A percentile compares a stretch with the other conserved stretches of the same genome.
Evolutionary conservation across 2,113 vertebrate genomes (phyloP).

Genomic region (Ammospiza nelsoni): DNA sequence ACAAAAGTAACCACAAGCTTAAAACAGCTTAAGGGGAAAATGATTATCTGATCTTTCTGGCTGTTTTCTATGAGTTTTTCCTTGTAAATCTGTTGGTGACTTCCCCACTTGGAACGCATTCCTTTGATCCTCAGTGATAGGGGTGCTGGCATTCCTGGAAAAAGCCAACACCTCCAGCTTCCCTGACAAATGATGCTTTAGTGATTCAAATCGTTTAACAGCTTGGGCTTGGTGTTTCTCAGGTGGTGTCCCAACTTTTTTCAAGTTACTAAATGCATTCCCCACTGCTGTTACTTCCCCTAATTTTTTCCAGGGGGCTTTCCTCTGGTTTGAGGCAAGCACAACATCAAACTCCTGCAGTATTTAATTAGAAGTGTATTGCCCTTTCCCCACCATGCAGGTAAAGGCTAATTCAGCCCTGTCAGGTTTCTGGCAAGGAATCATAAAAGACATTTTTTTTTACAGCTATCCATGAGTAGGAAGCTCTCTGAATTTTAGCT

Average conservation of each 20-base stretch:
- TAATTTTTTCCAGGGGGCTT: accelerated
- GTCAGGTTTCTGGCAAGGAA: neutral
- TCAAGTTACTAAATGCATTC: too few species aligned
- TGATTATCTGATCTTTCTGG: neutral
- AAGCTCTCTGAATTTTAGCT: neutral
- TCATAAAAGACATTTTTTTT: neutral
- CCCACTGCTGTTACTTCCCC: accelerated
- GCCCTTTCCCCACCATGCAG: neutral
- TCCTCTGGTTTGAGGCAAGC: neutral
- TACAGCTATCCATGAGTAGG: neutral
- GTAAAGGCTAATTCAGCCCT: neutral
- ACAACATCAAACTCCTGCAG: neutral
- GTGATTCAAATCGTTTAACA: neutral
- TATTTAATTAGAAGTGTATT: neutral
- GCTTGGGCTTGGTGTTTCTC: neutral
- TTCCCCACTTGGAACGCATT: neutral
- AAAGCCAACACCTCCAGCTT: neutral
- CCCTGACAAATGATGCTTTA: neutral
- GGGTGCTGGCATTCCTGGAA: neutral
- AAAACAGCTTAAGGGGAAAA: neutral
- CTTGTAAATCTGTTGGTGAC: neutral
- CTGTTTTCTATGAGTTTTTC: neutral
- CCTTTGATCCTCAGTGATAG: neutral
- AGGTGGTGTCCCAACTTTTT: neutral
- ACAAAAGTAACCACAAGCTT: neutral